A percentile compares a stretch with the other conserved stretches of the same genome.
Evolutionary conservation across 2,888 invertebrate species (phyloP).

Genomic region (Allolobophora icterica): DNA sequence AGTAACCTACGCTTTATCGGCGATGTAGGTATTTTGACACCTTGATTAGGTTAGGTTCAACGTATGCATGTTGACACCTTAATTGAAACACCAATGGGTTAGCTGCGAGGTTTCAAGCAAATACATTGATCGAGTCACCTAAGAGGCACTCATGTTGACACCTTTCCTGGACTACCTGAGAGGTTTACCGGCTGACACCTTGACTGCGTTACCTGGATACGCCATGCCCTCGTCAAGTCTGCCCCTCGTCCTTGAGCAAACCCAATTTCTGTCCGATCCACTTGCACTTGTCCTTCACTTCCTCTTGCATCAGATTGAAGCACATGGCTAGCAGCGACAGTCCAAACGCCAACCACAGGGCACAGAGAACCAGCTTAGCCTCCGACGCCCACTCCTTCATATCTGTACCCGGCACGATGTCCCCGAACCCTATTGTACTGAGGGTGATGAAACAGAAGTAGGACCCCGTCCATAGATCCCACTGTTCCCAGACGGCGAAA

Average conservation of each 20-base stretch:
- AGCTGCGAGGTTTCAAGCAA: not conserved
- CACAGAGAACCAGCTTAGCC: conserved; percentile 58
- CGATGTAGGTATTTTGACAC: too few relatives aligned
- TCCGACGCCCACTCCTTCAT: conserved; percentile 58
- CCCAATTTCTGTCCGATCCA: conserved; percentile 61
- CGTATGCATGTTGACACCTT: not conserved
- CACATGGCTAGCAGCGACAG: conserved; percentile 67
- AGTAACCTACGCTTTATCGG: too few relatives aligned
- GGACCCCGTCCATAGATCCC: conserved; percentile 85
- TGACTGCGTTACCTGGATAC: too few relatives aligned
- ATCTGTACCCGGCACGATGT: conserved; percentile 64
- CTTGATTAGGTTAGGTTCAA: too few relatives aligned
- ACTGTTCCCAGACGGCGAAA: conserved; percentile 89
- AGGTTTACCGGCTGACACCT: too few relatives aligned
- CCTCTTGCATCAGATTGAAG: conserved; percentile 66
- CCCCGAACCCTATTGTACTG: conserved; percentile 66
- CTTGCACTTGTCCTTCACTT: conserved; percentile 60
- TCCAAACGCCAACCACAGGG: conserved; percentile 65
- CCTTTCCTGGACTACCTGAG: not conserved
- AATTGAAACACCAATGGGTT: not conserved
- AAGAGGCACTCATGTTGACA: not conserved
- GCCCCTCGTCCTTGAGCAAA: conserved; percentile 51
- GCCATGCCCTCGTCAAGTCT: not conserved
- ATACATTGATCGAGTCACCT: too few relatives aligned
- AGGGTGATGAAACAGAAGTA: conserved; percentile 67